A percentile compares a stretch with the other conserved stretches of the same genome.
Conservation (phyloP, 2,888 invertebrate genomes). For the Temnothorax unifasciatus region DNA sequence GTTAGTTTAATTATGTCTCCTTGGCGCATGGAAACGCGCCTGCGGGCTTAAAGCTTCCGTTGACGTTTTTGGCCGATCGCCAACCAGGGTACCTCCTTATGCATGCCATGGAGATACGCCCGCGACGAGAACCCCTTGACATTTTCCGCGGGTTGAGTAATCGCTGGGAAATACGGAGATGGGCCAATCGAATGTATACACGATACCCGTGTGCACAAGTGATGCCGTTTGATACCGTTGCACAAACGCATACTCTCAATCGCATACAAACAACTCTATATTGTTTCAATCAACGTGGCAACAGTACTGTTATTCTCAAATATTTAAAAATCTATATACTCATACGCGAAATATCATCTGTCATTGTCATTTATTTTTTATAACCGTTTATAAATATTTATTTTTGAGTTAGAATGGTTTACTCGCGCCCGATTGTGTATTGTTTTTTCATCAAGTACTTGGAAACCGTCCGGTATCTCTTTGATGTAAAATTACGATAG, state of each 20-base stretch:
- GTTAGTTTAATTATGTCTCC: slow-evolving; percentile 80
- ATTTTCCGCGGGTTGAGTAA: slow-evolving; percentile 45
- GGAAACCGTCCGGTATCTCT: neutral
- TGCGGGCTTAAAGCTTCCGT: slow-evolving; percentile 63
- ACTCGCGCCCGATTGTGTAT: neutral
- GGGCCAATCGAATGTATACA: slow-evolving; percentile 30
- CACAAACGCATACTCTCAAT: neutral
- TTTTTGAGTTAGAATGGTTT: neutral
- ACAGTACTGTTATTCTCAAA: neutral
- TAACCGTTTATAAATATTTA: slow-evolving; percentile 16
- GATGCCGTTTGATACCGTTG: slow-evolving; percentile 19
- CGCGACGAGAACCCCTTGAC: slow-evolving; percentile 50
- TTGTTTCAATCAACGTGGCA: neutral
- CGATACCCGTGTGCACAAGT: slow-evolving; percentile 6
- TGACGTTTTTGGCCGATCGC: slow-evolving; percentile 77
- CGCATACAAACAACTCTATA: neutral
- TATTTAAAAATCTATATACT: slow-evolving; percentile 1
- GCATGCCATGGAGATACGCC: slow-evolving; percentile 62
- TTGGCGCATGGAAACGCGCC: slow-evolving; percentile 62
- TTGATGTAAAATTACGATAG: neutral
- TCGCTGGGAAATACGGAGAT: slow-evolving; percentile 22
- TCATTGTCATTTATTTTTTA: neutral
- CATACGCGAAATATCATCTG: neutral
- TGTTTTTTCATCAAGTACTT: neutral
- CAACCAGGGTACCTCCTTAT: slow-evolving; percentile 70